Evolutionary conservation across 2,888 invertebrate species (phyloP).

Genomic region (Allolobophora icterica): DNA sequence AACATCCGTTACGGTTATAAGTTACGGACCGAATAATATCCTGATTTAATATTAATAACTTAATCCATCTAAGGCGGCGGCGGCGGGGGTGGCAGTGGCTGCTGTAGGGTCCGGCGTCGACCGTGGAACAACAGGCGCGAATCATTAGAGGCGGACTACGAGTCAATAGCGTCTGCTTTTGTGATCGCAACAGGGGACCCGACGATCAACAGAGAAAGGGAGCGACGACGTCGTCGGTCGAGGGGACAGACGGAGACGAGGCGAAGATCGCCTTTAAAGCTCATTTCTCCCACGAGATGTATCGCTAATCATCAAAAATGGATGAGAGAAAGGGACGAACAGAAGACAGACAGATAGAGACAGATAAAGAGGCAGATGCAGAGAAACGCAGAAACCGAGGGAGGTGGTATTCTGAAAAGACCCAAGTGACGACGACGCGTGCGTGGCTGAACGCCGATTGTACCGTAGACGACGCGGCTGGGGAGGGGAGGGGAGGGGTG

Average conservation of each 20-base stretch:
- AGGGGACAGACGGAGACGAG: background rate
- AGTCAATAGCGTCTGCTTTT: conserved; percentile 5
- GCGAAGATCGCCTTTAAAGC: background rate
- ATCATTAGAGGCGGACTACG: background rate
- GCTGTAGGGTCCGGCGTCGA: background rate
- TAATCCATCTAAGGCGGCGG: conserved; percentile 24
- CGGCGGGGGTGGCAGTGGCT: background rate
- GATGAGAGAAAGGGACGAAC: conserved; percentile 12
- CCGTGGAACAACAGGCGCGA: conserved; percentile 22
- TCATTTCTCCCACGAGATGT: conserved; percentile 25
- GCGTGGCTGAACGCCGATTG: background rate
- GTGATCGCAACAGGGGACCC: background rate
- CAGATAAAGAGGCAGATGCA: background rate
- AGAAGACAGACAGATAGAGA: background rate
- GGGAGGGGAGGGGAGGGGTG: background rate
- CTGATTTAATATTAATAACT: conserved; percentile 27
- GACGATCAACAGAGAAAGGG: background rate
- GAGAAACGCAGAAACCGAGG: background rate
- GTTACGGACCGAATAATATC: background rate
- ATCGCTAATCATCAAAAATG: conserved; percentile 28
- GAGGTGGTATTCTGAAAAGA: conserved; percentile 7
- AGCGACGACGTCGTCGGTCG: background rate
- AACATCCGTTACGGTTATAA: background rate
- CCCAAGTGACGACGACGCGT: background rate
- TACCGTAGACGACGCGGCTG: background rate